Evolutionary conservation across 23 tunicate species (phyloP).

Genomic region (Diplosoma virens): DNA sequence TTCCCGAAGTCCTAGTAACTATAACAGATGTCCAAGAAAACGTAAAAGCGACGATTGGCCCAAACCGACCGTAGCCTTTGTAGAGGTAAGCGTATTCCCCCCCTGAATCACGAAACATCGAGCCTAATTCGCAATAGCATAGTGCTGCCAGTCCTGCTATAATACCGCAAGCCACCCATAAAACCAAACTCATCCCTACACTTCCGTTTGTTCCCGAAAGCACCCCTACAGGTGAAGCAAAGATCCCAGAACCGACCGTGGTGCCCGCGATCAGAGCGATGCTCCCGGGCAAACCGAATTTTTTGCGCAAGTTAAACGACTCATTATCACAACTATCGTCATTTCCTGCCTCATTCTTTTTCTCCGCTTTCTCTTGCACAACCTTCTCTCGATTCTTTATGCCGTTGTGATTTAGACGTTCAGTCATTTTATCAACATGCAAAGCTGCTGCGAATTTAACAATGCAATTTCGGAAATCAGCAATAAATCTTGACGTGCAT

Average conservation of each 20-base stretch:
- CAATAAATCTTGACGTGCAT: too few species aligned
- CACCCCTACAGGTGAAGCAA: constrained; percentile 74
- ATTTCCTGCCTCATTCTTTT: too few species aligned
- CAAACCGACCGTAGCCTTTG: constrained; percentile 37
- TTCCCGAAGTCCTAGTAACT: constrained; percentile 37
- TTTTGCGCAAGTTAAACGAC: constrained; percentile 46
- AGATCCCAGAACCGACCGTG: constrained; percentile 86
- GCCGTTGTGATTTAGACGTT: too few species aligned
- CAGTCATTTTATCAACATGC: too few species aligned
- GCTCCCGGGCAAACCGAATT: constrained; percentile 46
- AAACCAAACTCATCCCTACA: constrained; percentile 69
- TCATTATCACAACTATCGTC: too few species aligned
- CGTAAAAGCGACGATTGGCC: constrained; percentile 43
- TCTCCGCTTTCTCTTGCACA: too few species aligned
- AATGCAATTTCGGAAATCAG: too few species aligned
- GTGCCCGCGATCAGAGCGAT: constrained; percentile 55
- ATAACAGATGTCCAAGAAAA: constrained; percentile 70
- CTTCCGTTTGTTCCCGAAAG: constrained; percentile 57
- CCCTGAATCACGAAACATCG: constrained; percentile 59
- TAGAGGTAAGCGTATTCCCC: constrained; percentile 69
- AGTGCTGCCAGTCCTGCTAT: constrained; percentile 34
- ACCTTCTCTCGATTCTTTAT: too few species aligned
- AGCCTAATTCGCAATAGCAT: constrained; percentile 75
- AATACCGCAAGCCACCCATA: constrained; percentile 60
- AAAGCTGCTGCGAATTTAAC: too few species aligned